These are phyloP conservation scores for Sylvicola fuscatus DNA, from an alignment of 2,888 invertebrate genomes.

Conservation along the genomic window DNA sequence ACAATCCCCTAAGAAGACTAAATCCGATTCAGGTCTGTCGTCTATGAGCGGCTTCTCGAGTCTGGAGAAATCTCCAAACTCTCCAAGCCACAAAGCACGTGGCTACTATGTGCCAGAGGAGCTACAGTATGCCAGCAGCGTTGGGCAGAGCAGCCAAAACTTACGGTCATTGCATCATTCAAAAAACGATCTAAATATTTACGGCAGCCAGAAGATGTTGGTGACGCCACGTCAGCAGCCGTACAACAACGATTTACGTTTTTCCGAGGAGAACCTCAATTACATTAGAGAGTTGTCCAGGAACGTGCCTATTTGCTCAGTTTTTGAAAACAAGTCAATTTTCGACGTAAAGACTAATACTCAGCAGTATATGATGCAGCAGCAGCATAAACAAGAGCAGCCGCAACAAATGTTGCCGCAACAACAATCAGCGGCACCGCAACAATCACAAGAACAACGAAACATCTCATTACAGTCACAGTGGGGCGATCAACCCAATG, in stretches of 20 bases:
- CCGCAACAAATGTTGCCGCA: conserved; percentile 1
- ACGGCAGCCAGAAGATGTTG: no score
- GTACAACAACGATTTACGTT: conserved; percentile 13
- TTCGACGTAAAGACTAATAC: conserved; percentile 12
- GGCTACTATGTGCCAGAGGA: no score
- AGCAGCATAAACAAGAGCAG: conserved; percentile 6
- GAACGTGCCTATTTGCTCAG: conserved; percentile 25
- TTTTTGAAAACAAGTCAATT: conserved; percentile 24
- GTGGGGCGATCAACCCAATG: no score
- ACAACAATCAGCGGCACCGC: conserved; percentile 6
- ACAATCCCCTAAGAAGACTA: conserved; percentile 25
- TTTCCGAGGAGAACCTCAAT: conserved; percentile 22
- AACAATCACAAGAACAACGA: neutral
- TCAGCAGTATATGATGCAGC: conserved; percentile 10
- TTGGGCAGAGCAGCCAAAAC: no score
- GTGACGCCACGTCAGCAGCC: no score
- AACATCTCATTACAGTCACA: conserved; percentile 1
- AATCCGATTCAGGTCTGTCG: conserved; percentile 70
- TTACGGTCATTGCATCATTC: no score
- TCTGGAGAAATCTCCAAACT: conserved; percentile 66
- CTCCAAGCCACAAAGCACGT: conserved; percentile 25
- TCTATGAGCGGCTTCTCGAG: conserved; percentile 78
- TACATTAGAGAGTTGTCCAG: conserved; percentile 24
- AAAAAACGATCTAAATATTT: no score
- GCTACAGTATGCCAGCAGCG: no score